A percentile compares a stretch with the other conserved stretches of the same genome.
Evolutionary conservation across 2,888 invertebrate genomes (phyloP).

Genomic region (Elysia crispata): DNA sequence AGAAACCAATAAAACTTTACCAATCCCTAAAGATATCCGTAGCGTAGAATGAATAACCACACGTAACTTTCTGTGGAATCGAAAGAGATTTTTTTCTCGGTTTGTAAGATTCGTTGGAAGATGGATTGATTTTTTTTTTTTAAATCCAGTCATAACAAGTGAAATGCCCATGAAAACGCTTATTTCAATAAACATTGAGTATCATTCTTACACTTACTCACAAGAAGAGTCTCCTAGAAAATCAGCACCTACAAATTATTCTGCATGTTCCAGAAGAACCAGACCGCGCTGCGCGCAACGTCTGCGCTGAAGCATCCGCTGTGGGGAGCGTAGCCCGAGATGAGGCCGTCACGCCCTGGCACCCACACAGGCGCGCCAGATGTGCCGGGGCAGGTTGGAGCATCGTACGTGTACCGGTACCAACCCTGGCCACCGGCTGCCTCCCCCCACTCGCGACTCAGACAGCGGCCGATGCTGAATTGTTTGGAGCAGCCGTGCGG

Average conservation of each 20-base stretch:
- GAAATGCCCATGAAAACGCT: too few species aligned
- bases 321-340: slow-evolving; percentile 9
- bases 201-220: too few species aligned
- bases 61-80: too few species aligned
- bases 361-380: slow-evolving; percentile 33
- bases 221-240: too few species aligned
- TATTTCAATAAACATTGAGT: too few species aligned
- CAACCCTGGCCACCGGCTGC: neutral
- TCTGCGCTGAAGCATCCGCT: slow-evolving; percentile 9
- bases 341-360: neutral
- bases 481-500: slow-evolving; percentile 33
- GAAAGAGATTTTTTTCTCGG: too few species aligned
- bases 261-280: slow-evolving; percentile 30
- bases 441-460: slow-evolving; percentile 16
- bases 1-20: too few species aligned
- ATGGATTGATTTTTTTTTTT: too few species aligned
- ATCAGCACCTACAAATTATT: neutral
- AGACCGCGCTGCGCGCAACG: slow-evolving; percentile 1
- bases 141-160: too few species aligned
- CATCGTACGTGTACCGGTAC: slow-evolving; percentile 12
- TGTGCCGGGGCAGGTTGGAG: slow-evolving; percentile 22
- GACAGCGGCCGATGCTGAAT: neutral
- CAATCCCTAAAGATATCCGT: too few species aligned
- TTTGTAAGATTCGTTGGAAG: too few species aligned
- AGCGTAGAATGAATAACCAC: too few species aligned